Conservation (phyloP, 2,888 invertebrate genomes). For the Serrognathus titanus region DNA sequence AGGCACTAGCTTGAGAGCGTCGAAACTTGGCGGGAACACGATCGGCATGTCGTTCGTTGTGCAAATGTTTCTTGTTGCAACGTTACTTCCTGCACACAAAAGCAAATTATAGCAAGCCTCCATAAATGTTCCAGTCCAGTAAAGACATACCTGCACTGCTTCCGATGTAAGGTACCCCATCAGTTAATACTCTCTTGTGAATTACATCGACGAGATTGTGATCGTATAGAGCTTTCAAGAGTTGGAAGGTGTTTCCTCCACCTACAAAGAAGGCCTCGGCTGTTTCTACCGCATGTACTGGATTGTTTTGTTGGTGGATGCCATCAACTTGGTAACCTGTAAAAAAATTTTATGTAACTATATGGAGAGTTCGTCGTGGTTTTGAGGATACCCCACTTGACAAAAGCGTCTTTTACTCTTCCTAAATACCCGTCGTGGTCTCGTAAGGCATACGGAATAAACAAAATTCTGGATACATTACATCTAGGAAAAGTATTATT, state of each 20-base stretch:
- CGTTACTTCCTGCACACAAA: slow-evolving; percentile 58
- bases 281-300: slow-evolving; percentile 54
- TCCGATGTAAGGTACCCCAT: slow-evolving; percentile 31
- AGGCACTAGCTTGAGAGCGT: slow-evolving; percentile 68
- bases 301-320: slow-evolving; percentile 60
- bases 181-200: slow-evolving; percentile 58
- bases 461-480: slow-evolving; percentile 62
- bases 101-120: not conserved
- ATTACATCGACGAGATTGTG: slow-evolving; percentile 63
- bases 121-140: not conserved
- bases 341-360: slow-evolving; percentile 10
- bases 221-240: slow-evolving; percentile 69
- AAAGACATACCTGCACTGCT: slow-evolving; percentile 27
- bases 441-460: slow-evolving; percentile 71
- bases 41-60: slow-evolving; percentile 91
- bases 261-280: slow-evolving; percentile 74
- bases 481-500: slow-evolving; percentile 52
- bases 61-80: slow-evolving; percentile 73
- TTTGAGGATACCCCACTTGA: slow-evolving; percentile 56
- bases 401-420: slow-evolving; percentile 57
- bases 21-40: slow-evolving; percentile 69
- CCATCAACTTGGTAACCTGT: slow-evolving; percentile 60
- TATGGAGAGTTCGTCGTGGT: not conserved
- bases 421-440: slow-evolving; percentile 65
- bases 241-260: slow-evolving; percentile 77